Percentiles rank a stretch among this genome's conserved stretches.
These are phyloP conservation scores for Drosophila setosimentum DNA, from an alignment of 2,888 invertebrate genomes.

Conservation along the genomic window DNA sequence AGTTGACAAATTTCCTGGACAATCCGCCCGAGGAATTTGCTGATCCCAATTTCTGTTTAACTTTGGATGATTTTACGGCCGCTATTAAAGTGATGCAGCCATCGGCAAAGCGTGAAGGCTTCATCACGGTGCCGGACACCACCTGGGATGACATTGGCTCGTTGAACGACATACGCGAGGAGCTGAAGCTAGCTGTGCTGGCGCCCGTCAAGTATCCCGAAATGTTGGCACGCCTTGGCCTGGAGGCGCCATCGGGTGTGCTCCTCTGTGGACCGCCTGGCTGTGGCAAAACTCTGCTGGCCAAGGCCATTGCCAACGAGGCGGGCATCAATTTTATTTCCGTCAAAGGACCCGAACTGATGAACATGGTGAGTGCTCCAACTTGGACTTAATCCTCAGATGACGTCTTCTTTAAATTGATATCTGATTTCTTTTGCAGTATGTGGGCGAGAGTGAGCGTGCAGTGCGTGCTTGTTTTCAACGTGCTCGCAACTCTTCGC, in stretches of 20 bases:
- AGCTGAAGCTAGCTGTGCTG: constrained; percentile 95
- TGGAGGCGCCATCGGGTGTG: constrained; percentile 94
- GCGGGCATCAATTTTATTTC: constrained; percentile 99
- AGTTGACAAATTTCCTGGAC: constrained; percentile 89
- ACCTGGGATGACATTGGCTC: constrained; percentile 99
- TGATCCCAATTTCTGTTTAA: constrained; percentile 89
- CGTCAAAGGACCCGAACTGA: constrained; percentile 98
- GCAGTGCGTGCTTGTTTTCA: constrained; percentile 98
- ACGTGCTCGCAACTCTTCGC: constrained; percentile 96
- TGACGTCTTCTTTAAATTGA: background rate
- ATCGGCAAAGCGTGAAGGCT: constrained; percentile 97
- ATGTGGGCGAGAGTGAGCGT: constrained; percentile 99
- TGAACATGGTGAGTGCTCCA: constrained; percentile 93
- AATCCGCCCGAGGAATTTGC: constrained; percentile 89
- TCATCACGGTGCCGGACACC: constrained; percentile 98
- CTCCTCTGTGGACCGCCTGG: constrained; percentile 98
- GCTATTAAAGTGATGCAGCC: constrained; percentile 95
- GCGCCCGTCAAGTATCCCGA: constrained; percentile 96
- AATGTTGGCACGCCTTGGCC: constrained; percentile 91
- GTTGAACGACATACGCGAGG: constrained; percentile 93
- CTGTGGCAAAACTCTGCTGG: constrained; percentile 97
- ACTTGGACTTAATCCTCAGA: background rate
- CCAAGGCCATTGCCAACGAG: constrained; percentile 99
- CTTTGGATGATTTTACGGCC: constrained; percentile 90
- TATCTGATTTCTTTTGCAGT: constrained; percentile 86